phyloP scores from a whole-genome alignment of 1,140 invertebrate genomes.

The Muscidifurax raptorellus region DNA sequence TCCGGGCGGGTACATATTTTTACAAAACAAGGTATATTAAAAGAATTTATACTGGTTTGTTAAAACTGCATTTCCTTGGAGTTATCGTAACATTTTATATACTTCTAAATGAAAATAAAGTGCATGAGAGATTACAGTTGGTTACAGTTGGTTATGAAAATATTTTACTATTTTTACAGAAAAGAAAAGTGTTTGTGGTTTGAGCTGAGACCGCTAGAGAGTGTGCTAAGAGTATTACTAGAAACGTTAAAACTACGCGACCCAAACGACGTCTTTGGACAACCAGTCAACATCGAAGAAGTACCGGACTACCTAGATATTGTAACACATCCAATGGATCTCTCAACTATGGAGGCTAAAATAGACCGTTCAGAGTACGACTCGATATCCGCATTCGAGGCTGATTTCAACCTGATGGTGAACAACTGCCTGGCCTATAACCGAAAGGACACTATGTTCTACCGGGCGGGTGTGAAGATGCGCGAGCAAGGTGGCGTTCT shows the following conservation, averaged over 20 bases:
- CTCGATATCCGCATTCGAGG: slow-evolving; percentile 87
- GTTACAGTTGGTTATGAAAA: not conserved
- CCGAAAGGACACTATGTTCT: slow-evolving; percentile 93
- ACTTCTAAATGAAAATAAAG: slow-evolving; percentile 39
- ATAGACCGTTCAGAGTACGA: slow-evolving; percentile 86
- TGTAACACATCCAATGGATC: slow-evolving; percentile 96
- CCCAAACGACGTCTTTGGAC: slow-evolving; percentile 91
- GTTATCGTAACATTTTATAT: slow-evolving; percentile 66
- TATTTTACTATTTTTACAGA: slow-evolving; percentile 64
- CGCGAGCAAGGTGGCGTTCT: slow-evolving; percentile 88
- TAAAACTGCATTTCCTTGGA: slow-evolving; percentile 54
- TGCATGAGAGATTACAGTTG: not conserved
- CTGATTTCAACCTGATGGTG: slow-evolving; percentile 95
- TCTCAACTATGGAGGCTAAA: slow-evolving; percentile 93
- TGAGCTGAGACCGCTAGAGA: slow-evolving; percentile 87
- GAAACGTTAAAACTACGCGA: slow-evolving; percentile 88
- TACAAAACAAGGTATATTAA: slow-evolving; percentile 60
- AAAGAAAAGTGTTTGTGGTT: slow-evolving; percentile 88
- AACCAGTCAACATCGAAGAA: slow-evolving; percentile 93
- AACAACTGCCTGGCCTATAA: slow-evolving; percentile 97
- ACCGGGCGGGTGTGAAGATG: slow-evolving; percentile 90
- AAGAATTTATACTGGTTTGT: slow-evolving; percentile 64
- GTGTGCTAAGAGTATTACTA: slow-evolving; percentile 84
- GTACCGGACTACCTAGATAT: slow-evolving; percentile 95
- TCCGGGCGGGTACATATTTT: not conserved